These are phyloP conservation scores for Peromyscus nudipes DNA, from an alignment of 2,797 vertebrate species.

Conservation along the genomic window DNA sequence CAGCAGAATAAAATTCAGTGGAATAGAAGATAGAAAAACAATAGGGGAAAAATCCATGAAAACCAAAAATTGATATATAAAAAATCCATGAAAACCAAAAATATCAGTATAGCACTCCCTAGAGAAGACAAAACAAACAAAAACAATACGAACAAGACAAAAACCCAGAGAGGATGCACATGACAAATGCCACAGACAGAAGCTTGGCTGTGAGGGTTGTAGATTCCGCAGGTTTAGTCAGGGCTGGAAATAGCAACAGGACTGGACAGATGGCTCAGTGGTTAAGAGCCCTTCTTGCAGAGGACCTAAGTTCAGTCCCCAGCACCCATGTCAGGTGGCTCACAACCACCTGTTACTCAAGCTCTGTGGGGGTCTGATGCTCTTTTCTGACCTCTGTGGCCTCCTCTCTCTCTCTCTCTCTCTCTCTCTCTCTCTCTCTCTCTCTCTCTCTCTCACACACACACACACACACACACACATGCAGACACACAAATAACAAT, in stretches of 20 bases:
- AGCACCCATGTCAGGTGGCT: not conserved
- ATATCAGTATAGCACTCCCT: not conserved
- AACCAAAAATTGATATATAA: not conserved
- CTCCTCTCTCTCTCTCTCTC: too few species aligned
- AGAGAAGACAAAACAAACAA: not conserved
- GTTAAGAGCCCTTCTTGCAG: not conserved
- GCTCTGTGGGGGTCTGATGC: not conserved
- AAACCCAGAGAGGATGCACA: not conserved
- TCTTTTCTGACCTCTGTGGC: not conserved
- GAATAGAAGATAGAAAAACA: not conserved
- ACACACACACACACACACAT: not conserved
- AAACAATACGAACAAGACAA: not conserved
- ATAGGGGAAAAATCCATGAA: not conserved
- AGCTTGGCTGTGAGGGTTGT: not conserved
- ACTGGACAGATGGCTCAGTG: not conserved
- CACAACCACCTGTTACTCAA: not conserved
- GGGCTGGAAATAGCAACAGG: not conserved
- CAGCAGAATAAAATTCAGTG: not conserved
- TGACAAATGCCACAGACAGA: not conserved
- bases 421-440: too few species aligned
- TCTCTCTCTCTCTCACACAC: too few species aligned
- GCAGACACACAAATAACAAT: not conserved
- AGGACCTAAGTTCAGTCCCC: not conserved
- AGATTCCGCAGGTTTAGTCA: not conserved
- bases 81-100: not conserved